Evolutionary conservation across 2,797 vertebrate species (phyloP).

Genomic region (Arrhamphus sclerolepis): DNA sequence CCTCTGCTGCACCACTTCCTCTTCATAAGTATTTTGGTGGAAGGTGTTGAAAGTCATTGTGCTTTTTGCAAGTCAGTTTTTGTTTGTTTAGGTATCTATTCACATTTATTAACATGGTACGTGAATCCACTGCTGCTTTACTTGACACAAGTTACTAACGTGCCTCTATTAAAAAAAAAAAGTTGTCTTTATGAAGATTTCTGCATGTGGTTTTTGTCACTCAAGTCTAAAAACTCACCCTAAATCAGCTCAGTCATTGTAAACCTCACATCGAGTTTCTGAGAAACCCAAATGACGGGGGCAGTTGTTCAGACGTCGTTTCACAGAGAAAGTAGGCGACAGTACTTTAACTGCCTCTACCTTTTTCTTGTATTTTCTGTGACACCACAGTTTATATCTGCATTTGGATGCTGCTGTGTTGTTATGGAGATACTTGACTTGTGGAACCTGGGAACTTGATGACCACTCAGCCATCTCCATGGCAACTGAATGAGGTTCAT

Average conservation of each 20-base stretch:
- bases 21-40: not conserved
- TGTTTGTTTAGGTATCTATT: not conserved
- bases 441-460: not conserved
- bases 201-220: not conserved
- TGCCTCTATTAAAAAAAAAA: no score
- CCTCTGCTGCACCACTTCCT: not conserved
- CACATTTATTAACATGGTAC: no score
- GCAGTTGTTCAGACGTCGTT: no score
- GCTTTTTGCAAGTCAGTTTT: not conserved
- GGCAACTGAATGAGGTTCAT: no score
- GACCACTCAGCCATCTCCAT: not conserved
- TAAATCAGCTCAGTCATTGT: not conserved
- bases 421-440: not conserved
- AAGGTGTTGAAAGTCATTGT: not conserved
- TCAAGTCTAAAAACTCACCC: not conserved
- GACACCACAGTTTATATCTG: not conserved
- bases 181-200: not conserved
- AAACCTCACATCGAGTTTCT: no score
- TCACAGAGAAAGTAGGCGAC: no score
- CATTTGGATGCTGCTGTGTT: conserved; percentile 10
- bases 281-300: no score
- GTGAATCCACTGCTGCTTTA: no score
- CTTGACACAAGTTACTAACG: no score
- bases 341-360: not conserved
- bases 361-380: not conserved